A percentile compares a stretch with the other conserved stretches of the same genome.
Conservation (phyloP, 2,113 vertebrate species). For the Chaetodon trifascialis region DNA sequence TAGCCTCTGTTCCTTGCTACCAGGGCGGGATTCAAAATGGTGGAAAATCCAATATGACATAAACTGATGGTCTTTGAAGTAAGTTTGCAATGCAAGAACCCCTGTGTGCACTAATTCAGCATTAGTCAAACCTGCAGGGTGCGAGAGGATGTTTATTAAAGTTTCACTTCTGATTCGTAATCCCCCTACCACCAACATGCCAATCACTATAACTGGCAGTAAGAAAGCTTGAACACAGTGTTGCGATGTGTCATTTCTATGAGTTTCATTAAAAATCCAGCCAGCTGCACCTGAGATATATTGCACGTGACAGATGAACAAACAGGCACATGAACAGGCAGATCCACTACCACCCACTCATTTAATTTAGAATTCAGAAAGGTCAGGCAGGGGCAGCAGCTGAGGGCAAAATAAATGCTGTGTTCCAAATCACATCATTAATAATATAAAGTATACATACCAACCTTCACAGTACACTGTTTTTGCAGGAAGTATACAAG, state of each 20-base stretch:
- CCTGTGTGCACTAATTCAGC: not conserved
- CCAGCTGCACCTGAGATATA: conserved; percentile 17
- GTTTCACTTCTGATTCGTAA: conserved; percentile 43
- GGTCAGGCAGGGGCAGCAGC: not conserved
- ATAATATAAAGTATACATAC: not conserved
- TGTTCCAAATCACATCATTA: not conserved
- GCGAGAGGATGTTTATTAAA: conserved; percentile 33
- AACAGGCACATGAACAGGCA: conserved; percentile 9
- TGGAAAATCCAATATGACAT: conserved; percentile 30
- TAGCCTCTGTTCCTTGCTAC: not conserved
- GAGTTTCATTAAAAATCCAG: conserved; percentile 34
- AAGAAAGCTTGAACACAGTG: conserved; percentile 20
- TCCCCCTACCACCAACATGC: conserved; percentile 27
- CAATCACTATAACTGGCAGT: conserved; percentile 45
- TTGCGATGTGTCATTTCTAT: conserved; percentile 30
- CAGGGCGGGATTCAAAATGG: conserved; percentile 11
- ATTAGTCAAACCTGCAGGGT: conserved; percentile 42
- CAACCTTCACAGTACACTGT: not conserved
- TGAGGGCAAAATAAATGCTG: not conserved
- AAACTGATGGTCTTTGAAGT: conserved; percentile 35
- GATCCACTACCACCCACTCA: conserved; percentile 9
- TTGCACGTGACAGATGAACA: conserved; percentile 9
- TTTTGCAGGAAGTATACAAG: not conserved
- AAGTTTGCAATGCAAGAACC: conserved; percentile 17
- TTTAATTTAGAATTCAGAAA: conserved; percentile 11